Evolutionary conservation across 2,797 vertebrate genomes (phyloP).

Genomic region (Adelosebastes latens): DNA sequence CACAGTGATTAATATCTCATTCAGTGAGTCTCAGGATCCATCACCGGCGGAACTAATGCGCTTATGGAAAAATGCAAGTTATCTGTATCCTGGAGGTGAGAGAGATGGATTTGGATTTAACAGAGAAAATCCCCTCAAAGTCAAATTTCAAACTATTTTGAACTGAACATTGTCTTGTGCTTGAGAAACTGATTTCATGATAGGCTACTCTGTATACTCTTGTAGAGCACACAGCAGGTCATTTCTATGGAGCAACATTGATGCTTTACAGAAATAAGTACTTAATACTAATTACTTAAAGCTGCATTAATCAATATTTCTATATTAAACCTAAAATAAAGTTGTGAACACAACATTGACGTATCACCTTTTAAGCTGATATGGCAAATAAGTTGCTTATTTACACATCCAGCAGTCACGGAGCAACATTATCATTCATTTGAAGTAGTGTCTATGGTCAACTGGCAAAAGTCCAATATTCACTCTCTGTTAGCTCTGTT

Average conservation of each 20-base stretch:
- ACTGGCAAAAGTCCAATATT: neutral
- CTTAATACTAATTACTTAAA: neutral
- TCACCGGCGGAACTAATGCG: conserved; percentile 28
- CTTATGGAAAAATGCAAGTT: conserved; percentile 38
- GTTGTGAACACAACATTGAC: neutral
- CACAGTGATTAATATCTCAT: conserved; percentile 41
- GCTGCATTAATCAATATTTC: neutral
- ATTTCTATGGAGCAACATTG: neutral
- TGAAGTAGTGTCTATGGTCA: neutral
- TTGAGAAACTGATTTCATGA: neutral
- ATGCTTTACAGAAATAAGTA: neutral
- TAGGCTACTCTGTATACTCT: neutral
- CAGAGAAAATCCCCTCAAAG: neutral
- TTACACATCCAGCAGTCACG: neutral
- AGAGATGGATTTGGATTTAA: conserved; percentile 4
- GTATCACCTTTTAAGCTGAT: neutral
- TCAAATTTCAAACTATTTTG: neutral
- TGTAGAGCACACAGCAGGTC: neutral
- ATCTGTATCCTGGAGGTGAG: conserved; percentile 22
- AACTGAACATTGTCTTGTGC: neutral
- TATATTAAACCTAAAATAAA: neutral
- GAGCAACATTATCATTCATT: neutral
- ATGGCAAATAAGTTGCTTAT: neutral
- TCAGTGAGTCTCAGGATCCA: conserved; percentile 18
- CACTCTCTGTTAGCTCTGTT: too few relatives aligned